Conservation (phyloP, 2,888 invertebrate species). For the Chouioia cunea region DNA sequence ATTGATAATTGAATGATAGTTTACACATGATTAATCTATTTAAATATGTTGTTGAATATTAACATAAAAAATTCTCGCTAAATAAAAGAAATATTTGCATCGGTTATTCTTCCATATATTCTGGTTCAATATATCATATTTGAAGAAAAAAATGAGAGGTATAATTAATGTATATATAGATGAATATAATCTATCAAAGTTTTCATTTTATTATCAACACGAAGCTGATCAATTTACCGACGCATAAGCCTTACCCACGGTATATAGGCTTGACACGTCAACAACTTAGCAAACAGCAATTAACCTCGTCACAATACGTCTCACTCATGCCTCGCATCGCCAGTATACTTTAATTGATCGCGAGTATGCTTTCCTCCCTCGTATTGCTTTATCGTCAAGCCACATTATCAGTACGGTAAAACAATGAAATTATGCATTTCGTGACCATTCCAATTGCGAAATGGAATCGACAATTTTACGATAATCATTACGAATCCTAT, state of each 20-base stretch:
- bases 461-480: conserved; percentile 42
- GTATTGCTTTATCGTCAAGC: conserved; percentile 36
- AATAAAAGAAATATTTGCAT: too few species aligned
- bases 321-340: conserved; percentile 1
- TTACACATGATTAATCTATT: too few species aligned
- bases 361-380: background rate
- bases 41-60: too few species aligned
- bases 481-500: conserved; percentile 22
- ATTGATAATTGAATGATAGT: too few species aligned
- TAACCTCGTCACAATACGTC: conserved; percentile 4
- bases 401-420: conserved; percentile 34
- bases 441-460: conserved; percentile 34
- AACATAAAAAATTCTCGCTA: too few species aligned
- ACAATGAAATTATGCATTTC: conserved; percentile 39
- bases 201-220: background rate
- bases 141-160: too few species aligned
- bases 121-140: background rate
- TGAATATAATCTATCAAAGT: too few species aligned
- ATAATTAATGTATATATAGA: too few species aligned
- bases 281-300: conserved; percentile 4
- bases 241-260: too few species aligned
- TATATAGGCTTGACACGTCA: background rate
- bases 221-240: conserved; percentile 24
- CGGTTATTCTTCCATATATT: background rate
- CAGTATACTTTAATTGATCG: conserved; percentile 35